These are phyloP conservation scores for Petroica traversi DNA, from an alignment of 2,113 vertebrate genomes.

Conservation along the genomic window DNA sequence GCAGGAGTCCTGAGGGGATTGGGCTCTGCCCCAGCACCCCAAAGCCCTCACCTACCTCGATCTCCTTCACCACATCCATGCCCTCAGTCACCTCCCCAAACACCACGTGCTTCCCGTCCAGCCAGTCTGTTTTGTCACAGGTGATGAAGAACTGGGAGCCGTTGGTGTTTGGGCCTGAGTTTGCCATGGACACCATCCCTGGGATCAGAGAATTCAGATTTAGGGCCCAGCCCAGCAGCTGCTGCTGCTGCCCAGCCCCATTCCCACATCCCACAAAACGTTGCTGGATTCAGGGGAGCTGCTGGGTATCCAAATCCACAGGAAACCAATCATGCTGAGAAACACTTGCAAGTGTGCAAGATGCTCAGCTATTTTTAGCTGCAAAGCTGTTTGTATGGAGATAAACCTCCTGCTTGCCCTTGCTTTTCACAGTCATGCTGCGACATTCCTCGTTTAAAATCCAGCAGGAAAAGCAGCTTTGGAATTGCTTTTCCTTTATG, in stretches of 20 bases:
- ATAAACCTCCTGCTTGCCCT: not conserved
- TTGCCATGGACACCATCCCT: slow-evolving; percentile 92
- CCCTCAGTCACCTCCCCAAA: slow-evolving; percentile 95
- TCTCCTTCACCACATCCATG: slow-evolving; percentile 87
- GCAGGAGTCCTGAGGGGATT: rapidly evolving
- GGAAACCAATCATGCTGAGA: not conserved
- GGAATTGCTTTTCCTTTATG: not conserved
- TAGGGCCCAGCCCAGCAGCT: rapidly evolving
- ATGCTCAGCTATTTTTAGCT: not conserved
- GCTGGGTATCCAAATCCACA: not conserved
- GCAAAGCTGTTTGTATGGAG: not conserved
- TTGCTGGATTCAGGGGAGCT: not conserved
- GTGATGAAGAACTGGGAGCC: slow-evolving; percentile 96
- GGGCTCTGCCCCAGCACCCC: rapidly evolving
- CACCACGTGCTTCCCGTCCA: slow-evolving; percentile 93
- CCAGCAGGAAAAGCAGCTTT: not conserved
- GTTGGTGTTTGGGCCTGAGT: slow-evolving; percentile 88
- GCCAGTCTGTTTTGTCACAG: slow-evolving; percentile 91
- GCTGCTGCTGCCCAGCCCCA: not conserved
- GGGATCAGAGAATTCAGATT: rapidly evolving
- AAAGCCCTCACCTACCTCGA: slow-evolving; percentile 76
- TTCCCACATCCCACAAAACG: rapidly evolving
- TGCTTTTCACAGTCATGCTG: not conserved
- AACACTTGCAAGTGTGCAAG: not conserved
- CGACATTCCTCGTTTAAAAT: not conserved